Percentiles rank a stretch among this genome's conserved stretches.
Conservation (phyloP, 2,888 invertebrate species). For the Limnephilus marmoratus region DNA sequence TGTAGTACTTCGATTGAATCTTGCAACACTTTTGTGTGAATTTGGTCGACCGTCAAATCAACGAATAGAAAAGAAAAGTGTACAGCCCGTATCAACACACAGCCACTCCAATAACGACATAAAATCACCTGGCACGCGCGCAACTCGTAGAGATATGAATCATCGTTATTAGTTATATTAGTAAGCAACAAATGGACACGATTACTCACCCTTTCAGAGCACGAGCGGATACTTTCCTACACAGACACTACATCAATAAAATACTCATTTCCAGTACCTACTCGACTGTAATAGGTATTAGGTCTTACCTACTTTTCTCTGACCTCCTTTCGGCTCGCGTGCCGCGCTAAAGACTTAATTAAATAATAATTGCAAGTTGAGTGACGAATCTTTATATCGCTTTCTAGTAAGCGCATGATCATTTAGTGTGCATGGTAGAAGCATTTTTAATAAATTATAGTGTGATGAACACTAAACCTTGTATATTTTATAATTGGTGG, state of each 20-base stretch:
- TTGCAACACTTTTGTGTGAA: too few species aligned
- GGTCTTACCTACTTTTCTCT: neutral
- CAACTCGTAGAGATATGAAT: neutral
- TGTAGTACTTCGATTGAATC: too few species aligned
- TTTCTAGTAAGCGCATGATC: slow-evolving; percentile 3
- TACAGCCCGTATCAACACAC: neutral
- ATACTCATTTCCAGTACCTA: slow-evolving; percentile 2
- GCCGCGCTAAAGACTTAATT: slow-evolving; percentile 13
- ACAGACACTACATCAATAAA: neutral
- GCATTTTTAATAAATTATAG: neutral
- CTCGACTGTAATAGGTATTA: too few species aligned
- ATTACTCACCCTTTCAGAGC: slow-evolving; percentile 31
- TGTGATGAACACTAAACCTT: neutral
- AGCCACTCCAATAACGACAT: neutral
- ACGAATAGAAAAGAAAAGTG: neutral
- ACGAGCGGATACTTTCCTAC: neutral
- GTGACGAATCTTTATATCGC: slow-evolving; percentile 13
- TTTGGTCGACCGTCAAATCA: too few species aligned
- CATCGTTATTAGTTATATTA: slow-evolving; percentile 3
- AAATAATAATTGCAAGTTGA: slow-evolving; percentile 4
- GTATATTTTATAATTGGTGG: neutral
- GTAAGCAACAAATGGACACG: slow-evolving; percentile 19
- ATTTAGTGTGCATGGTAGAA: neutral
- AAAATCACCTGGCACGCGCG: slow-evolving; percentile 6
- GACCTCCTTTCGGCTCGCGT: slow-evolving; percentile 33